Conservation (phyloP, 1,140 invertebrate species). For the Coelopa frigida region DNA sequence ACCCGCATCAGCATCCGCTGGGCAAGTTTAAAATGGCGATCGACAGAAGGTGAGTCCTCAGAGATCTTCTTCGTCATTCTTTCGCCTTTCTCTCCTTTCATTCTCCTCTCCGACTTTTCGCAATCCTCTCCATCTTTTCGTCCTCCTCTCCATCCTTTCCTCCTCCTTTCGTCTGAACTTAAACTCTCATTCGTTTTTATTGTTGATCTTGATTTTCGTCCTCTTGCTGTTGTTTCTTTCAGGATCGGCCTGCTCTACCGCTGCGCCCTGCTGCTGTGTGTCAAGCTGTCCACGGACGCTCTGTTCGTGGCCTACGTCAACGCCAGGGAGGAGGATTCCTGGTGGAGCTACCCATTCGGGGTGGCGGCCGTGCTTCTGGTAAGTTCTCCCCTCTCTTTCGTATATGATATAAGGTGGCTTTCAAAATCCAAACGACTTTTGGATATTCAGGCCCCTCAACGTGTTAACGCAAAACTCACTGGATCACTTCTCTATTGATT, state of each 20-base stretch:
- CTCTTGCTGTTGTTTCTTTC: conserved; percentile 6
- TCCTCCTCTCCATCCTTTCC: too few relatives aligned
- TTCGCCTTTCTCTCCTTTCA: too few relatives aligned
- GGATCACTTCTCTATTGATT: too few relatives aligned
- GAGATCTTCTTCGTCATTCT: too few relatives aligned
- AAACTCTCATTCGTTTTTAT: too few relatives aligned
- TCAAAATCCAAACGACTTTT: too few relatives aligned
- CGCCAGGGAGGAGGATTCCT: conserved; percentile 44
- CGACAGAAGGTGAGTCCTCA: conserved; percentile 31
- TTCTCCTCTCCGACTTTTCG: too few relatives aligned
- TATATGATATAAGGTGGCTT: too few relatives aligned
- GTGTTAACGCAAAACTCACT: too few relatives aligned
- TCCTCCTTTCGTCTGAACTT: too few relatives aligned
- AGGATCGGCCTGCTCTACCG: conserved; percentile 54
- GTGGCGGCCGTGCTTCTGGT: conserved; percentile 53
- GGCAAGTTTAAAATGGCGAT: conserved; percentile 42
- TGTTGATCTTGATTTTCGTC: neutral
- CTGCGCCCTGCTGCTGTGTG: conserved; percentile 51
- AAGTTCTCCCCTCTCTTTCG: conserved; percentile 31
- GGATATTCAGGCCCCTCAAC: too few relatives aligned
- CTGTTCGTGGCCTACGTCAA: conserved; percentile 57
- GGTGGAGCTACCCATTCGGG: conserved; percentile 54
- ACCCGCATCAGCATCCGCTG: conserved; percentile 34
- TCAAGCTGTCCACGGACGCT: conserved; percentile 51
- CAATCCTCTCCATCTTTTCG: too few relatives aligned